Conservation (phyloP, 2,888 invertebrate species). For the Rhogogaster chlorosoma region DNA sequence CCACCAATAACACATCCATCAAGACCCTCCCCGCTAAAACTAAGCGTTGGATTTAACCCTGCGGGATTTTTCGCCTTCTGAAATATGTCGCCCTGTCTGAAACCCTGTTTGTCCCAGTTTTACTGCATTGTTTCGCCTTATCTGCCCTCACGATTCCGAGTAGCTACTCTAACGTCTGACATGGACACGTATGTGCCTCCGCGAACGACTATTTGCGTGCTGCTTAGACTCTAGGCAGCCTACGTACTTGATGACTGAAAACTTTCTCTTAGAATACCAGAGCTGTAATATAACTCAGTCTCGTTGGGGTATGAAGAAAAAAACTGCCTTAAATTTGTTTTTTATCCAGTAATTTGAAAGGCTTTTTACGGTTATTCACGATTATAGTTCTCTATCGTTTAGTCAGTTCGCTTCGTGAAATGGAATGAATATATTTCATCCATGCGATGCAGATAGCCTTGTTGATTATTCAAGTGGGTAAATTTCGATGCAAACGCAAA, state of each 20-base stretch:
- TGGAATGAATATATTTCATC: neutral
- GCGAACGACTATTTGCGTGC: constrained; percentile 25
- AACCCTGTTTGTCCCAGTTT: constrained; percentile 37
- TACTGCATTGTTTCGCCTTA: constrained; percentile 41
- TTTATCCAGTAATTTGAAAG: neutral
- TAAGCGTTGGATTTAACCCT: neutral
- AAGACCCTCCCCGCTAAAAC: neutral
- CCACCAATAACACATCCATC: neutral
- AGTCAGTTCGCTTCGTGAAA: neutral
- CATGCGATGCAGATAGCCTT: neutral
- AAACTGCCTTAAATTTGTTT: neutral
- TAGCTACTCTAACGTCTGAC: neutral
- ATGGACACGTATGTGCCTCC: constrained; percentile 3
- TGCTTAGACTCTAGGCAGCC: neutral
- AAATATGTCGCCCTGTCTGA: constrained; percentile 11
- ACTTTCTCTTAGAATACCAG: neutral
- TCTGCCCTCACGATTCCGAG: constrained; percentile 18
- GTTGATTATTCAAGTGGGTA: neutral
- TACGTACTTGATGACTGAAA: constrained; percentile 16
- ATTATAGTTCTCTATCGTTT: neutral
- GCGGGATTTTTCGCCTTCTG: constrained; percentile 17
- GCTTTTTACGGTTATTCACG: neutral
- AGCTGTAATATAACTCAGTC: neutral
- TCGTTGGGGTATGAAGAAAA: neutral
- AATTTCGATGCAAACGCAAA: neutral